phyloP scores from a whole-genome alignment of 2,797 vertebrate species.

The Ctenochaetus hawaiiensis region DNA sequence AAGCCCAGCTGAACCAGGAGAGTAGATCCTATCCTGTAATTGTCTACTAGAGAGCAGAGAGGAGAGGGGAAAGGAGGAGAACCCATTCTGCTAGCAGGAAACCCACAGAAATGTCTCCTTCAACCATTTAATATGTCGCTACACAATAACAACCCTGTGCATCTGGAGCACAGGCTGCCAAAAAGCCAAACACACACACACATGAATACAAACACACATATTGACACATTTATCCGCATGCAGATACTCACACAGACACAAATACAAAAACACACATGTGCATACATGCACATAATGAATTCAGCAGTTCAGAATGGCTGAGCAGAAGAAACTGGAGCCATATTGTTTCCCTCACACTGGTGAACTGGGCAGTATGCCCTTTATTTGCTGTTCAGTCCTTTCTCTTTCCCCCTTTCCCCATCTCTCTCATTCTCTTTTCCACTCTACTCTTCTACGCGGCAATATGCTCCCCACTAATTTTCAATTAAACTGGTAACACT shows the following conservation, averaged over 20 bases:
- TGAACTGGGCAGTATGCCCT: slow-evolving; percentile 79
- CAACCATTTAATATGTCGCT: slow-evolving; percentile 88
- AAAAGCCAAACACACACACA: slow-evolving; percentile 66
- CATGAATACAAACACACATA: slow-evolving; percentile 61
- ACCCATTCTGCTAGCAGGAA: slow-evolving; percentile 89
- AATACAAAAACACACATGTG: slow-evolving; percentile 48
- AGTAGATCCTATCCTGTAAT: slow-evolving; percentile 84
- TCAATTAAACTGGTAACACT: slow-evolving; percentile 70
- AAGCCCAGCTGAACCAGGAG: slow-evolving; percentile 87
- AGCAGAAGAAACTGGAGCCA: slow-evolving; percentile 78
- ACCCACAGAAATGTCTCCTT: slow-evolving; percentile 86
- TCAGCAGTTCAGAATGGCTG: slow-evolving; percentile 76
- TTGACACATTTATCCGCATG: slow-evolving; percentile 37
- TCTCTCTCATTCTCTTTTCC: slow-evolving; percentile 59
- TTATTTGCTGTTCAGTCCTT: slow-evolving; percentile 67
- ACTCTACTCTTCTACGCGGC: slow-evolving; percentile 50
- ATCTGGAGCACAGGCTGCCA: slow-evolving; percentile 88
- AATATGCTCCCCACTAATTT: slow-evolving; percentile 69
- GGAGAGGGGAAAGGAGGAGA: slow-evolving; percentile 75
- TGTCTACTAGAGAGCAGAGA: slow-evolving; percentile 79
- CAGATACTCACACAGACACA: slow-evolving; percentile 40
- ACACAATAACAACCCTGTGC: slow-evolving; percentile 87
- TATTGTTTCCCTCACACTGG: slow-evolving; percentile 80
- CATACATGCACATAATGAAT: slow-evolving; percentile 67
- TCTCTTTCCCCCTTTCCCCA: slow-evolving; percentile 49